A percentile compares a stretch with the other conserved stretches of the same genome.
phyloP scores from a whole-genome alignment of 1,140 invertebrate genomes.

The Carposina sasakii region DNA sequence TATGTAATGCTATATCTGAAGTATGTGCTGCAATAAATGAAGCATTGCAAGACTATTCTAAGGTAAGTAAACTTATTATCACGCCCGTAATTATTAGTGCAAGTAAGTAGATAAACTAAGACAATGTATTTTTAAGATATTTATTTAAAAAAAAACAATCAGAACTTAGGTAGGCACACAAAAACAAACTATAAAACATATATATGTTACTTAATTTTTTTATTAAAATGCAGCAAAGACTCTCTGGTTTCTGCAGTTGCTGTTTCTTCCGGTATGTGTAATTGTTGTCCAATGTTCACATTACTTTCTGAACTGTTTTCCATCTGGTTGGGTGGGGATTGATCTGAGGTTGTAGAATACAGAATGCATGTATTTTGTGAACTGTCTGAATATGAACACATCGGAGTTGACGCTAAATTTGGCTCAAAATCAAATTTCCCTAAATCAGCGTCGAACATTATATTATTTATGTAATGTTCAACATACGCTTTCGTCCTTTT shows the following conservation, averaged over 20 bases:
- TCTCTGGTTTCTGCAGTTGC: slow-evolving; percentile 19
- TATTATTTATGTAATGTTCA: slow-evolving; percentile 24
- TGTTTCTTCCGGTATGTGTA: slow-evolving; percentile 19
- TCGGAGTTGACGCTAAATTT: slow-evolving; percentile 21
- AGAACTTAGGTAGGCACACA: slow-evolving; percentile 19
- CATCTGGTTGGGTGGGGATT: slow-evolving; percentile 17
- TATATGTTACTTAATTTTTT: slow-evolving; percentile 17
- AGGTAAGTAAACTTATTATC: slow-evolving; percentile 15
- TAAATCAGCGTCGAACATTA: slow-evolving; percentile 20
- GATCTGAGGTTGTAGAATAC: slow-evolving; percentile 16
- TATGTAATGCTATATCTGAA: slow-evolving; percentile 19
- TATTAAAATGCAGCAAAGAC: slow-evolving; percentile 20
- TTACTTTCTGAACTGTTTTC: slow-evolving; percentile 18
- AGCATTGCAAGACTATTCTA: too few relatives aligned
- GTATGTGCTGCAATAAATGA: too few relatives aligned
- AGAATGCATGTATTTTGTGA: slow-evolving; percentile 20
- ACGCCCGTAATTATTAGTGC: slow-evolving; percentile 16
- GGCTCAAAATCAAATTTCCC: slow-evolving; percentile 20
- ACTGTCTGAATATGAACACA: slow-evolving; percentile 21
- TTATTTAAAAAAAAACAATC: slow-evolving; percentile 19
- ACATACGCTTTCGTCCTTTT: slow-evolving; percentile 22
- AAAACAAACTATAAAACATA: slow-evolving; percentile 17
- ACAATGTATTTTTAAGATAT: slow-evolving; percentile 20
- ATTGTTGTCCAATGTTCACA: slow-evolving; percentile 17
- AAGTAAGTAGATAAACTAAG: slow-evolving; percentile 16